Conservation (phyloP, 1,140 invertebrate genomes). For the Mycetomoellerius zeteki region DNA sequence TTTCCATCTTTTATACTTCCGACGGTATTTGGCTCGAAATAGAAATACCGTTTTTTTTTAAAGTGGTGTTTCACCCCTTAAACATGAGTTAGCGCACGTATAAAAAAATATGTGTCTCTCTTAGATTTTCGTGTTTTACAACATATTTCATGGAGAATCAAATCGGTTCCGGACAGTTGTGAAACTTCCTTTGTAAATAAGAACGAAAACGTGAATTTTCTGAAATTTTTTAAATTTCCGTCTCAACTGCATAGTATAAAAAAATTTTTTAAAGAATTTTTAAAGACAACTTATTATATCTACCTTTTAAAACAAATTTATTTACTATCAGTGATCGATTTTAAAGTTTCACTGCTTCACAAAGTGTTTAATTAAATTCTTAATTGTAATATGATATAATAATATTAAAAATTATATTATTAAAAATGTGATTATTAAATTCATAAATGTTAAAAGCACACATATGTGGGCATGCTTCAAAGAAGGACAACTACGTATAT, state of each 20-base stretch:
- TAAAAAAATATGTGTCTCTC: too few species aligned
- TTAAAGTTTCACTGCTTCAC: background rate
- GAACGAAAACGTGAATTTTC: too few species aligned
- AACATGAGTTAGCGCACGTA: too few species aligned
- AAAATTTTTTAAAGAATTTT: background rate
- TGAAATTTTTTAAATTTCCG: background rate
- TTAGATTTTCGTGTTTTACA: too few species aligned
- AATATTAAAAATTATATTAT: constrained; percentile 15
- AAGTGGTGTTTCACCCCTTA: too few species aligned
- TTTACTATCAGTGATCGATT: background rate
- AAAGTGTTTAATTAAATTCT: constrained; percentile 4
- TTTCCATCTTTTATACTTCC: too few species aligned
- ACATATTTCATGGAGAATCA: too few species aligned
- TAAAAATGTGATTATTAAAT: constrained; percentile 12
- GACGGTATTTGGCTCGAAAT: too few species aligned
- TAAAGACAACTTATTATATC: background rate
- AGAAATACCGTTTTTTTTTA: too few species aligned
- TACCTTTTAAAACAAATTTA: constrained; percentile 22
- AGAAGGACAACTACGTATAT: background rate
- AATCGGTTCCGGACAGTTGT: too few species aligned
- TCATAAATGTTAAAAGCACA: constrained; percentile 23
- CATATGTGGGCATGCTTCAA: background rate
- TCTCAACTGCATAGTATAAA: background rate
- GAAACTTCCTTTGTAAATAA: too few species aligned
- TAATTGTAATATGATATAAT: background rate